These are phyloP conservation scores for Anastatus disparis DNA, from an alignment of 1,140 invertebrate species.

Conservation along the genomic window DNA sequence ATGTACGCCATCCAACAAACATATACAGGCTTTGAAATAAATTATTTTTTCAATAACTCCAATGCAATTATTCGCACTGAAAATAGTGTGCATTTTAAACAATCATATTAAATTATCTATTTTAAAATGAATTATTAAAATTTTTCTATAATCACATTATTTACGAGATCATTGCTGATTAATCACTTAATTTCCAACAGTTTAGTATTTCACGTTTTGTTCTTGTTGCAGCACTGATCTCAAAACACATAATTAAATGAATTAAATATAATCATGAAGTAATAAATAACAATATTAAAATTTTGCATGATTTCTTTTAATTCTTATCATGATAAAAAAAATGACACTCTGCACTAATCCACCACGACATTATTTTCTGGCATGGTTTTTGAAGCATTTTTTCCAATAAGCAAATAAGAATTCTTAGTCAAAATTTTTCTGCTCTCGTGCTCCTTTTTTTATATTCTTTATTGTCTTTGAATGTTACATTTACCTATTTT, in stretches of 20 bases:
- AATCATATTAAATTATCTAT: background rate
- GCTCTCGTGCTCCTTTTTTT: constrained; percentile 35
- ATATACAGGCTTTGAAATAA: constrained; percentile 66
- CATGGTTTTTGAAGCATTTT: constrained; percentile 55
- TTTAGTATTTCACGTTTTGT: no score
- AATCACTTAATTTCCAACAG: no score
- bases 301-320: constrained; percentile 48
- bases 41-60: constrained; percentile 8
- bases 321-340: constrained; percentile 41
- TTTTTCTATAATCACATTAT: background rate
- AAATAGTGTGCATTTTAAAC: background rate
- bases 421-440: constrained; percentile 35
- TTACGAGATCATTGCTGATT: constrained; percentile 7
- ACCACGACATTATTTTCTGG: constrained; percentile 55
- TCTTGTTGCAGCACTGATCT: no score
- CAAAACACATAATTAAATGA: constrained; percentile 14
- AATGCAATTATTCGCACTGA: background rate
- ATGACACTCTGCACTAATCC: constrained; percentile 53
- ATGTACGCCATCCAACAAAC: constrained; percentile 50
- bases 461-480: no score
- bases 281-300: constrained; percentile 29
- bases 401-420: constrained; percentile 36
- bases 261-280: constrained; percentile 12
- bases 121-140: background rate
- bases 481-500: no score